Percentiles rank a stretch among this genome's conserved stretches.
Conservation (phyloP, 1,140 invertebrate species). For the Steinernema feltiae region DNA sequence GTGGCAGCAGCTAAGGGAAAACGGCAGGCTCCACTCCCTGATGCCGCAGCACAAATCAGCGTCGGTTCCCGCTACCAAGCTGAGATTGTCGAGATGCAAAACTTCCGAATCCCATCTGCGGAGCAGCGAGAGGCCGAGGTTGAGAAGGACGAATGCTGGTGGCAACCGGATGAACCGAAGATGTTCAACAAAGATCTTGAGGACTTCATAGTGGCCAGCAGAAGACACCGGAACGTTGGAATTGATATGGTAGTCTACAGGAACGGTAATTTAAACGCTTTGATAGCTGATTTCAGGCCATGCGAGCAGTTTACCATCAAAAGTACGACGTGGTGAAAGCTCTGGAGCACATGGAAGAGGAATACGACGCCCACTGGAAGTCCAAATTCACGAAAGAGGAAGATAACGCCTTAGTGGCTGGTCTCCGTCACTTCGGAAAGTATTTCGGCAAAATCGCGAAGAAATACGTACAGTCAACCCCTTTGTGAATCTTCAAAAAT, state of each 20-base stretch:
- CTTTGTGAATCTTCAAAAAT: no score
- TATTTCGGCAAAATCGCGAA: background rate
- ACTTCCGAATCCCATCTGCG: background rate
- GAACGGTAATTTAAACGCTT: no score
- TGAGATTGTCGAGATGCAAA: background rate
- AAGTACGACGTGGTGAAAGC: background rate
- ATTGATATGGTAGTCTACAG: no score
- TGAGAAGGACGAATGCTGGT: background rate
- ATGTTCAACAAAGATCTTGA: no score
- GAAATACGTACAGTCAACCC: no score
- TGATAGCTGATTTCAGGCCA: no score
- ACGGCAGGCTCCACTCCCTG: constrained; percentile 38
- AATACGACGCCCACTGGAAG: background rate
- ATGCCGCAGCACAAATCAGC: background rate
- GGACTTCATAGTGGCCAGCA: background rate
- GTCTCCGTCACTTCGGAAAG: background rate
- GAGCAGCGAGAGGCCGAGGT: background rate
- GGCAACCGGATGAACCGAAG: background rate
- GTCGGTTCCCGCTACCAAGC: background rate
- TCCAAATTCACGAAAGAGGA: background rate
- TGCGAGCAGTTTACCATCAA: background rate
- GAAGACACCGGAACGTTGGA: background rate
- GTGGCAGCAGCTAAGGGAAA: constrained; percentile 18
- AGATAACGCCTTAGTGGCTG: background rate
- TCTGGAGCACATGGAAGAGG: background rate